Base-by-base conservation (phyloP, 2,113 vertebrate species). In the Hylia prasina region DNA sequence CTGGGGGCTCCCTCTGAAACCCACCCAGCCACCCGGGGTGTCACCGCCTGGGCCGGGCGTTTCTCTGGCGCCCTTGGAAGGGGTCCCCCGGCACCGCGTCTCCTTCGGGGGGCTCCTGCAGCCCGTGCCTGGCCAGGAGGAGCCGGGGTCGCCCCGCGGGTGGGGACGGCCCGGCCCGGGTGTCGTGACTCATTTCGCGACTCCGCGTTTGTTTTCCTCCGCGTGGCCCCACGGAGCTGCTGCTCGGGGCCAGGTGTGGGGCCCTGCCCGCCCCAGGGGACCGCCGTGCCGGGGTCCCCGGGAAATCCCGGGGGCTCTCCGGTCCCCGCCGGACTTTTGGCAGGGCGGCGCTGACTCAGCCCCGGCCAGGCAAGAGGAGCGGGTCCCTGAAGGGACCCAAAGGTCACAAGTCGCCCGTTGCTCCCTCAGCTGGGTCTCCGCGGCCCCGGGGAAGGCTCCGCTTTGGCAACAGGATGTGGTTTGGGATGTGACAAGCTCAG, bases 301-400 rank as follows among this genome's bases (percentile, higher is more conserved):
- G 95, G 92, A 94, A 97, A 87, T 86, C 85, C 95, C 85, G 28
- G 92, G 90, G 85, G 66, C 63, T 88, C 95, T 93, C 92, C 75
- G 17, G 10, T 7, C 3, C 65, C 53, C 31, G 2, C 27, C 40
- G 88, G 82, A 82, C n/a, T 82, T 96, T 88, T 51, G 65, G 56
- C 51, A 11, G 56, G 12, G 66, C 27, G 79, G 56, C 84, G 6
- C n/a, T 71, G 89, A 86, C 71, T 91, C 87, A 81, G 2, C 7
- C 5, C 11, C 1, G 8, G 57, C 8, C 57, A 3, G 75, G 28
- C 58, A 2, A 11, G 33, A 3, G 45, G 11, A 68, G 56, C 60
- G 27, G 24, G 23, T 27, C 8, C 48, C 63, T 0, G 3, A 12
- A 50, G 72, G 69, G 33, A 84, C 64, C 21, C 53, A 9, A 54